Percentiles rank a stretch among this genome's conserved stretches.
phyloP scores from a whole-genome alignment of 2,797 vertebrate genomes.

The Scolopax bukidnonensis region DNA sequence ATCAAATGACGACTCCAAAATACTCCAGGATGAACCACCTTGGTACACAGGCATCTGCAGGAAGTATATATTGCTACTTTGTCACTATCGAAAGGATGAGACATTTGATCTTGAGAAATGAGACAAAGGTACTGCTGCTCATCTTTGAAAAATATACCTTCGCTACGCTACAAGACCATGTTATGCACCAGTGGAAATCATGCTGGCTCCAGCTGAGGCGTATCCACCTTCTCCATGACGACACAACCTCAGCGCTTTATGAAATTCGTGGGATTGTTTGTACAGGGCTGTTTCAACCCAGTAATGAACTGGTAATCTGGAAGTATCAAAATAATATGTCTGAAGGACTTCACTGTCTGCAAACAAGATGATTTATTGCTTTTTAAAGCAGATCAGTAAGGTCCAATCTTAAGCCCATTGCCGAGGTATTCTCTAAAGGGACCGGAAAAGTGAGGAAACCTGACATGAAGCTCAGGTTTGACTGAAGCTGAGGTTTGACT shows the following conservation, averaged over 20 bases:
- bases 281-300: neutral
- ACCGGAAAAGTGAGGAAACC: neutral
- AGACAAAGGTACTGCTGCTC: neutral
- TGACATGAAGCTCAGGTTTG: neutral
- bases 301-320: neutral
- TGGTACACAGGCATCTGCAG: neutral
- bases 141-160: neutral
- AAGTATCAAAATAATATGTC: neutral
- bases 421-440: neutral
- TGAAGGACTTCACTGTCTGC: neutral
- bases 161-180: neutral
- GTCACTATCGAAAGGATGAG: neutral
- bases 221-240: neutral
- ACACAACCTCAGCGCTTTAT: neutral
- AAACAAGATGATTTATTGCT: neutral
- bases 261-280: neutral
- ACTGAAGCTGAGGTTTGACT: neutral
- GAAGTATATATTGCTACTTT: neutral
- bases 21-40: neutral
- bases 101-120: neutral
- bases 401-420: fast-evolving
- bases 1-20: neutral
- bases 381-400: neutral
- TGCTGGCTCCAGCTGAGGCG: neutral
- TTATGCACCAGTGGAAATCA: neutral